Evolutionary conservation across 2,797 vertebrate genomes (phyloP), one percentile per base, ranked within the genome.

Genomic region (Enteromius paludinosus): DNA sequence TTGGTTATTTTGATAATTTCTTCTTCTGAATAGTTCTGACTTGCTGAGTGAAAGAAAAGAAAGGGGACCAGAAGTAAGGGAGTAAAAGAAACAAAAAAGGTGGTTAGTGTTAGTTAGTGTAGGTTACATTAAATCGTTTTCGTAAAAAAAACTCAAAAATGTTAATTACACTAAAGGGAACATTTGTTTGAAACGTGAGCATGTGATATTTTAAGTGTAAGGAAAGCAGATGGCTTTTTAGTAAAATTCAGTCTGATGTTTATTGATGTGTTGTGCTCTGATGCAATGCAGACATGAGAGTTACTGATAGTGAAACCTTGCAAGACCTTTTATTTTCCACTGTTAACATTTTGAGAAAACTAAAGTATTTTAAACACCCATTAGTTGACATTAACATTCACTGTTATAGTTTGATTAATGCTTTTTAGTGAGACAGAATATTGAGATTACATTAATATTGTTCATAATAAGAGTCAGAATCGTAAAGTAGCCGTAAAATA

Each of bases 201-300:
- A 23, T 66, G 62, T 35, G 30, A 28, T 61, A 61, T 61, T 28
- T 28, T 28, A 61, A 61, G 56, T 28, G 25, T 28, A 28, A 28
- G 6, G 54, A 56, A 56, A 56, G 30, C 62, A 41, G 65, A 66
- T 66, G 65, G 35, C 20, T 56, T 68, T 68, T 68, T 10, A 15
- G 66, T 45, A 45, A 45, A 28, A 28, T 70, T 70, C 7, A 70
- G 41, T 69, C 23, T 45, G 23, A 45, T 45, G 23, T 43, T 69
- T 61, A 15, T 61, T 69, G 38, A 69, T 45, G 38, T 69, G 68
- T 25, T 45, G 66, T 69, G 68, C 15, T 47, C 15, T 49, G 65
- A 43, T 68, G 35, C 65, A 38, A 23, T 14, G 11, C 62, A 68
- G 64, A 38, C 8, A 12, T 12, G 20, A 1, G 10, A 30, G 28